These are phyloP conservation scores for Petrocephalus schoutedeni DNA, from an alignment of 2,797 vertebrate genomes.

Conservation along the genomic window DNA sequence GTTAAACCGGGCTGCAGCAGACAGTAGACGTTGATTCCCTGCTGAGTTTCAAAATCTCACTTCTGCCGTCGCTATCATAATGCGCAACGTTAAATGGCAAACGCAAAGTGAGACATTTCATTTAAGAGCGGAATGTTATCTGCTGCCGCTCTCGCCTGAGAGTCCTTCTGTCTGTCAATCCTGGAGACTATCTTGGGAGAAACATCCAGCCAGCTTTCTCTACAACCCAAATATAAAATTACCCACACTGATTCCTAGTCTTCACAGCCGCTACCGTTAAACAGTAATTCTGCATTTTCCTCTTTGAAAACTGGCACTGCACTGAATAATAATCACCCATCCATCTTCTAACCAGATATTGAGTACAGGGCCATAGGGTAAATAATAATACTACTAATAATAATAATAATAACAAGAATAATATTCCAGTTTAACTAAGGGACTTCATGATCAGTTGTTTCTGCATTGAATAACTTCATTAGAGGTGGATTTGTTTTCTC, in stretches of 20 bases:
- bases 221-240: constrained; percentile 31
- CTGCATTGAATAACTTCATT: not conserved
- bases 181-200: not conserved
- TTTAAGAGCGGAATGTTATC: not conserved
- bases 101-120: not conserved
- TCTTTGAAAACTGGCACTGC: constrained; percentile 42
- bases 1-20: not conserved
- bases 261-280: constrained; percentile 3
- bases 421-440: not conserved
- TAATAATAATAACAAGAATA: not conserved
- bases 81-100: constrained; percentile 3
- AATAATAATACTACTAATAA: not conserved
- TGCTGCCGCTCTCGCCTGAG: not conserved
- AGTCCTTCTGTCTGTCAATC: constrained; percentile 6
- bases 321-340: not conserved
- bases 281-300: constrained; percentile 36
- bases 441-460: not conserved
- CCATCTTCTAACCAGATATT: not conserved
- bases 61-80: not conserved
- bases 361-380: not conserved
- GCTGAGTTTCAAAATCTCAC: not conserved
- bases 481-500: not conserved
- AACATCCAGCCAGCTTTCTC: not conserved
- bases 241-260: not conserved
- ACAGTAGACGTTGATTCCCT: not conserved